Base-by-base conservation (phyloP, 1,140 invertebrate species). In the Melipona quadrifasciata region DNA sequence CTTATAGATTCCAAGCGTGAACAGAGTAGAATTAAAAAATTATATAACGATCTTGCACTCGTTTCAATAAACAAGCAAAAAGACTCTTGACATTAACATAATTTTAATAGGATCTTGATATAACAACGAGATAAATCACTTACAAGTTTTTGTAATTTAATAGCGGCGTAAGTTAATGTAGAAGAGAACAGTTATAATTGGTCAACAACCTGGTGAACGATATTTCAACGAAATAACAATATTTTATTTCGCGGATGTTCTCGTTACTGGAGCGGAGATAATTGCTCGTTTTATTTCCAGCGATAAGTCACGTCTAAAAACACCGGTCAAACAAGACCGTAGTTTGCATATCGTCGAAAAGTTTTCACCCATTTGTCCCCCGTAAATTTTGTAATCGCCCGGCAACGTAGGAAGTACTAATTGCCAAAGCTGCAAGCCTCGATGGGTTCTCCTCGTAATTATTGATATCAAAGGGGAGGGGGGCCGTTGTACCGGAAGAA, bases 261-360 rank as follows among this genome's bases (percentile, higher is more conserved):
- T n/a, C 21, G 34, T 39, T n/a, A 21, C 47, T 70, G 19, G 24
- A 5, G 24, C 8, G 24, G 4, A 17, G 19, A 27, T 51, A 71
- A 71, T 51, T 71, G 14, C 24, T 17, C 14, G 24, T 51, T 47
- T 71, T n/a, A 71, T 71, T 53, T 51, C 16, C 1, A 72, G 47
- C 70, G 16, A 53, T 72, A 51, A 72, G n/a, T 72, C 10, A 72
- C 16, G 39, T 17, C 11, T 39, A 27, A 72, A 51, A 47, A 72
- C n/a, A 16, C 51, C 1, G 70, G 27, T 51, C n/a, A 71, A 47
- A 51, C 39, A n/a, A 71, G 39, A n/a, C 47, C 12, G 70, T 53
- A 51, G 70, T 72, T 72, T 53, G 70, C 70, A 72, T 27, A 72
- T 72, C 47, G 12, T 39, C n/a, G 24, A n/a, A 72, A 51, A 72